Conservation (phyloP, 2,888 invertebrate genomes). For the Crioceris asparagi region DNA sequence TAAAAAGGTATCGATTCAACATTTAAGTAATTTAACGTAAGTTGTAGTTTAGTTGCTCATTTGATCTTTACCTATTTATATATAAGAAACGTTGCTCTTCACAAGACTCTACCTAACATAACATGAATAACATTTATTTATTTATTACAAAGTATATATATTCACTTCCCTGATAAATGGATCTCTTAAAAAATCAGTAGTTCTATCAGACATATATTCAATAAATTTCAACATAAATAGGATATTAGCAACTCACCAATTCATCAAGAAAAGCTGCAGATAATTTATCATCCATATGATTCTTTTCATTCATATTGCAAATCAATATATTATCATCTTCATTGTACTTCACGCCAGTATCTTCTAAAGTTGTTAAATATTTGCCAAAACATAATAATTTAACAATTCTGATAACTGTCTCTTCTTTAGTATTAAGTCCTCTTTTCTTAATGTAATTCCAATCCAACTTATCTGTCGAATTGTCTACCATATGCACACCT, state of each 20-base stretch:
- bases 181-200: too few relatives aligned
- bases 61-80: too few relatives aligned
- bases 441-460: constrained; percentile 53
- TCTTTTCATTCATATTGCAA: constrained; percentile 22
- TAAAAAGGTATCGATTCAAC: too few relatives aligned
- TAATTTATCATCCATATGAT: constrained; percentile 17
- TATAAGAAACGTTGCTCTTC: too few relatives aligned
- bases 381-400: constrained; percentile 74
- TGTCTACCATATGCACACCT: constrained; percentile 40
- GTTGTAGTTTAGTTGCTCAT: too few relatives aligned
- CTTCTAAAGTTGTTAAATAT: constrained; percentile 50
- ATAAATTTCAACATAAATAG: too few relatives aligned
- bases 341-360: constrained; percentile 58
- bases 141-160: too few relatives aligned
- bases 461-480: constrained; percentile 56
- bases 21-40: too few relatives aligned
- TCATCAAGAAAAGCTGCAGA: constrained; percentile 22
- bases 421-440: constrained; percentile 51
- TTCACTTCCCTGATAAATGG: too few relatives aligned
- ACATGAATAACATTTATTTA: too few relatives aligned
- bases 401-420: constrained; percentile 62
- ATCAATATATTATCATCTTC: constrained; percentile 33
- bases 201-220: too few relatives aligned
- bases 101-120: too few relatives aligned
- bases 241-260: constrained; percentile 23